These are phyloP conservation scores for Scomberomorus guttatus DNA, from an alignment of 2,797 vertebrate genomes.

Conservation along the genomic window DNA sequence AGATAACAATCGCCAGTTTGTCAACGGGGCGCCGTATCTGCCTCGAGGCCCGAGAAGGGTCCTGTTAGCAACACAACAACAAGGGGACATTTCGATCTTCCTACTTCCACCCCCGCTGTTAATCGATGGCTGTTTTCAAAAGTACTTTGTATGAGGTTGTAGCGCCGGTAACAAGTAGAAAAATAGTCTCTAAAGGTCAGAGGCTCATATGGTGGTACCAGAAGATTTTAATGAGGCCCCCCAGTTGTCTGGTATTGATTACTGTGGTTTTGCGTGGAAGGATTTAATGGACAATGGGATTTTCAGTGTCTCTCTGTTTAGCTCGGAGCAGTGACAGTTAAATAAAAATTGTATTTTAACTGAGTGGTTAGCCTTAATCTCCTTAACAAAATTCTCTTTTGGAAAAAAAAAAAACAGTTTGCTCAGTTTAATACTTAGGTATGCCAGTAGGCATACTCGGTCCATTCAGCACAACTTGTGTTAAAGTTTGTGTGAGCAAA, in stretches of 20 bases:
- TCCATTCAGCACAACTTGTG: constrained; percentile 43
- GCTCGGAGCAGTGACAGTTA: constrained; percentile 49
- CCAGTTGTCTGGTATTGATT: constrained; percentile 70
- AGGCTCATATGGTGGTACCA: constrained; percentile 57
- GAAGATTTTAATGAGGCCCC: constrained; percentile 62
- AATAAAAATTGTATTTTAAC: constrained; percentile 65
- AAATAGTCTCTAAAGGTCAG: constrained; percentile 76
- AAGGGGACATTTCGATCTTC: constrained; percentile 72
- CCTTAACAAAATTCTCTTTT: constrained; percentile 45
- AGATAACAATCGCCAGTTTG: constrained; percentile 81
- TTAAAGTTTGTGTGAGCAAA: constrained; percentile 51
- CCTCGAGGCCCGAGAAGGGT: constrained; percentile 64
- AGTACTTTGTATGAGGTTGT: constrained; percentile 70
- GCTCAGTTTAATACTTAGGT: constrained; percentile 32
- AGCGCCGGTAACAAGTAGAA: constrained; percentile 51
- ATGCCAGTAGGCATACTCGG: constrained; percentile 41
- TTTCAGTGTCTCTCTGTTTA: constrained; percentile 37
- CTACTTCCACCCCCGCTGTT: constrained; percentile 55
- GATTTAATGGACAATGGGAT: constrained; percentile 57
- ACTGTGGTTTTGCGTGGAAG: constrained; percentile 49
- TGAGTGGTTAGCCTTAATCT: constrained; percentile 56
- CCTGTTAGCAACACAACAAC: constrained; percentile 75
- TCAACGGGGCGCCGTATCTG: constrained; percentile 74
- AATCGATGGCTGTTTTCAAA: constrained; percentile 78
- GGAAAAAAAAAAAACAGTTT: constrained; percentile 37